Evolutionary conservation across 2,113 vertebrate genomes (phyloP), one percentile per base, ranked within the genome.

Genomic region (Mesocricetus auratus): DNA sequence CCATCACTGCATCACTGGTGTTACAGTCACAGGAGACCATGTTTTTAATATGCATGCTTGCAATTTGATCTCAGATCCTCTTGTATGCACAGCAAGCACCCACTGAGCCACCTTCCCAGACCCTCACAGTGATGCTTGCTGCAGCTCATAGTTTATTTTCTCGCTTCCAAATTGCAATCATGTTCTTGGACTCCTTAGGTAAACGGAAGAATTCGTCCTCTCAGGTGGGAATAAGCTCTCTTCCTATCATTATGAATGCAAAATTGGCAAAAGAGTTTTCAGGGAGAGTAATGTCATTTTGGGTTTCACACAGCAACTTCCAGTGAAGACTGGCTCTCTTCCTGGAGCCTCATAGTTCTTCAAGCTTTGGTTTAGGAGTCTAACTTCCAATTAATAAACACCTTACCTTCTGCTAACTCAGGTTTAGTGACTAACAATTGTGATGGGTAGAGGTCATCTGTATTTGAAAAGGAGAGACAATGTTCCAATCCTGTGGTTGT

Each of bases 331-430:
- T 81, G 58, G 39, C 56, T 95, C 96, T 96, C 78, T 69, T 68
- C 69, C 33, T 3, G 1, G n/a, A 94, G 58, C 74, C 77, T 75
- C 15, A 11, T 42, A 89, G 89, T 96, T 96, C n/a, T 96, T 93
- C 86, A 85, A 90, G 50, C 87, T 97, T 96, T 78, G 64, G 42
- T 83, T 93, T 93, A 78, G 75, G 90, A 97, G 91, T 96, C 94
- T 90, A 78, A 95, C 92, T 93, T 92, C 87, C 53, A 96, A 90
- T 93, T 91, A 96, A 75, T 39, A 75, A 82, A 78, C 45, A 82
- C 16, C 88, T 94, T 93, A 87, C 87, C 86, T 78, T 71, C 78
- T 2, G 31, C n/a, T 78, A 77, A 92, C 78, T 94, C 75, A 77
- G 47, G 50, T 79, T 95, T 97, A 90, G 91, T 93, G 94, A 95